Evolutionary conservation across 2,113 vertebrate genomes (phyloP), one percentile per base, ranked within the genome.

Genomic region (Bubo blakistoni): DNA sequence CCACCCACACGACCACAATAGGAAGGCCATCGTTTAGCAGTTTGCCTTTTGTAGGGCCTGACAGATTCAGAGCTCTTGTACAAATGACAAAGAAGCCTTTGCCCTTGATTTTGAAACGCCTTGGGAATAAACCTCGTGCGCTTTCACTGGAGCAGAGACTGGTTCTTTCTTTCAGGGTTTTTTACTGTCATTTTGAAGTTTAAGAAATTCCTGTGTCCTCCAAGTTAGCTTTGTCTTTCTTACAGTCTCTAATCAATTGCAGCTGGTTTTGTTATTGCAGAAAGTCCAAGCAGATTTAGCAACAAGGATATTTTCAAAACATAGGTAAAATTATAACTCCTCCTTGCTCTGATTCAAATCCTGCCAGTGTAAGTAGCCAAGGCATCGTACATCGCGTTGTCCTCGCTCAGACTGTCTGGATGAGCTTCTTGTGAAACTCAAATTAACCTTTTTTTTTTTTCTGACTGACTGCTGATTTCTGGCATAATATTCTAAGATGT

Each of bases 241-340:
- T 87, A 49, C 59, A 58, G 38, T 49, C 49, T 92, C 44, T 92
- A 94, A 90, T 81, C 49, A 61, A 13, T 10, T 76, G 81, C 84
- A 95, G 81, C 80, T 96, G 92, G 2, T 6, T 88, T 86, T 91
- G 52, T 88, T 94, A 27, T 63, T 86, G 62, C 61, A 81, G 72
- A 86, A 88, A 42, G 88, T 65, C 93, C 90, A 65, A 52, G 90
- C 65, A 94, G 96, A 92, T 94, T 96, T 92, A 96, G 83, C 72
- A 82, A 67, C 86, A 95, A 91, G 65, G 36, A 51, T 81, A 72
- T 94, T 93, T 94, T 92, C 92, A 96, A 94, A 97, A 93, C 70
- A 89, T 24, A 84, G 80, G 94, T 96, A 36, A 87, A 95, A 89
- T 89, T 93, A 27, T 88, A 96, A 72, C 34, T 91, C 70, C 42